Evolutionary conservation across 2,113 vertebrate species (phyloP), one percentile per base, ranked within the genome.

Genomic region (Ciconia maguari): DNA sequence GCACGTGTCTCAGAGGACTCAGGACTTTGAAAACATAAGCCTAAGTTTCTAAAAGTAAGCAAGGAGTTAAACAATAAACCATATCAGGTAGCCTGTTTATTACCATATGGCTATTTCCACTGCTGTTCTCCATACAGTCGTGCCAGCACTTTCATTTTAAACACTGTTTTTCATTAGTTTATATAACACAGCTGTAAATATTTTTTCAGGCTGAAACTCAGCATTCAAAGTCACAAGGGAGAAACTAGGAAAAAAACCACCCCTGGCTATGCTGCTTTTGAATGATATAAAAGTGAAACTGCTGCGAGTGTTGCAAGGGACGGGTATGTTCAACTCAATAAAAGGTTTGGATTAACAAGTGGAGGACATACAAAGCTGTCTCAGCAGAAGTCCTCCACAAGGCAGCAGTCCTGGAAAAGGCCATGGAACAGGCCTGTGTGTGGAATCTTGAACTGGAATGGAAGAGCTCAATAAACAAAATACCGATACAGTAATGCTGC

Each of bases 21-120:
- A 20, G 75, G 32, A 61, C 64, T 68, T 81, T 70, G 58, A 55
- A 80, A 94, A 79, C 26, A 21, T 17, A 76, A 94, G 26, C 49
- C 26, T 65, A 58, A 60, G 22, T 83, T 94, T 70, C 78, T 88
- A 80, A 57, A 81, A 95, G 91, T 22, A 69, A 87, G 51, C 51
- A 87, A 95, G 51, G 88, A 93, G 95, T 96, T 96, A 97, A 96
- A 93, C 83, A 93, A 90, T 96, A 96, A 97, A 94, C 75, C 51
- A 2, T 94, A 93, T 77, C 93, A 96, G 74, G 93, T 93, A 95
- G 94, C 89, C 78, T 90, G 82, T 96, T 97, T 91, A 95, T 95
- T 87, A 52, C 84, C 82, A 70, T 64, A 82, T 51, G 75, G 71
- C 68, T 66, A 79, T 94, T 96, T 96, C 78, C 94, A 91, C 84